Percentiles rank a stretch among this genome's conserved stretches.
Evolutionary conservation across 2,797 vertebrate species (phyloP).

Genomic region (Sparus aurata): DNA sequence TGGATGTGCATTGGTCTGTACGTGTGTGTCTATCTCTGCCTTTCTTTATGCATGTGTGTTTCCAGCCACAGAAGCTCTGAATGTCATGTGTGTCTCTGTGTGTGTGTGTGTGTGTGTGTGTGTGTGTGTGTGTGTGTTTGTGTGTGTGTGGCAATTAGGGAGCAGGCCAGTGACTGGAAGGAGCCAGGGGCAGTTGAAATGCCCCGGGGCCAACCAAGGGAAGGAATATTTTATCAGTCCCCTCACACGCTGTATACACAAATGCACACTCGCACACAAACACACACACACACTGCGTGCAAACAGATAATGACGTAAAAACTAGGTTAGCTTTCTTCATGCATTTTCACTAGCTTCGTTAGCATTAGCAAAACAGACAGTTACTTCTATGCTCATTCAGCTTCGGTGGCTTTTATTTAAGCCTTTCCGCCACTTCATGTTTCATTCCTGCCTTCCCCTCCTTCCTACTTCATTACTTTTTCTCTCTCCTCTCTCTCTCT

Average conservation of each 20-base stretch:
- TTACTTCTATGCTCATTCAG: conserved; percentile 61
- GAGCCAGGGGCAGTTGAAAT: conserved; percentile 95
- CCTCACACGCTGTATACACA: conserved; percentile 80
- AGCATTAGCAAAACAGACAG: conserved; percentile 73
- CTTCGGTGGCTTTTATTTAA: conserved; percentile 63
- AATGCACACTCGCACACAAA: conserved; percentile 71
- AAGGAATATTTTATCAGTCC: conserved; percentile 85
- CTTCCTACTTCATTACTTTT: conserved; percentile 64
- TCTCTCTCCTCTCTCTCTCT: conserved; percentile 25
- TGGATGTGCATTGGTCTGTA: conserved; percentile 78
- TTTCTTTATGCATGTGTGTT: conserved; percentile 79
- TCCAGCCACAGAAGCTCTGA: conserved; percentile 92
- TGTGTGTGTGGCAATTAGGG: conserved; percentile 97
- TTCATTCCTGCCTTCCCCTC: conserved; percentile 53
- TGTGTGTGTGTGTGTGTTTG: conserved; percentile 55
- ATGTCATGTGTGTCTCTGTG: conserved; percentile 74
- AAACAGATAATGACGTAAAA: conserved; percentile 77
- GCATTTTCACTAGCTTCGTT: conserved; percentile 63
- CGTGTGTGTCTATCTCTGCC: conserved; percentile 60
- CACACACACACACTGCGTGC: conserved; percentile 52
- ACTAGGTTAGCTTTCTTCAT: conserved; percentile 72
- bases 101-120: conserved; percentile 54
- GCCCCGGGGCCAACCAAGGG: conserved; percentile 94
- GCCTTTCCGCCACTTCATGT: conserved; percentile 64
- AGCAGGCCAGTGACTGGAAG: conserved; percentile 96